phyloP scores from a whole-genome alignment of 2,113 vertebrate genomes.

The Notechis scutatus region DNA sequence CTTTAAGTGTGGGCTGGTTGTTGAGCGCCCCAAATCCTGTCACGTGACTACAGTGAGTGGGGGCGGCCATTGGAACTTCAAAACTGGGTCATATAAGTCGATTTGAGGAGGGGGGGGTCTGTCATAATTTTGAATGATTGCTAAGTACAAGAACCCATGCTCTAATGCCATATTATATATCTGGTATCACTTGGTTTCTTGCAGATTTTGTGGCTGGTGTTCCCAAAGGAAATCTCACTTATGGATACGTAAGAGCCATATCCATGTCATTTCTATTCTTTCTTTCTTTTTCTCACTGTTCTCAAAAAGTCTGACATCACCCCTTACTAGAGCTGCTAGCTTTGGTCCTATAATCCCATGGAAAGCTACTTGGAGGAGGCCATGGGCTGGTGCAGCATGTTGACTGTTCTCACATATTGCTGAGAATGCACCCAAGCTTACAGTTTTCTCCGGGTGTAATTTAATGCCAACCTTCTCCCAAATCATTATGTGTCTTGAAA shows the following conservation, averaged over 20 bases:
- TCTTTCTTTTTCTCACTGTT: background rate
- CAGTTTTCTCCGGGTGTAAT: background rate
- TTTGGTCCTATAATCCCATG: background rate
- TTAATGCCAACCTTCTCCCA: background rate
- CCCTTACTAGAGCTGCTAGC: background rate
- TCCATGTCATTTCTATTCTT: background rate
- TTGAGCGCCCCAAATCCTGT: background rate
- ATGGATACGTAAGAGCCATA: slow-evolving; percentile 80
- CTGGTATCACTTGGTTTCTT: slow-evolving; percentile 32
- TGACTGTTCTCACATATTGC: background rate
- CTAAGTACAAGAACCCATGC: background rate
- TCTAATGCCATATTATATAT: background rate
- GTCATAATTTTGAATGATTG: background rate
- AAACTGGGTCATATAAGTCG: background rate
- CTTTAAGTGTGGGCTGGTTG: background rate
- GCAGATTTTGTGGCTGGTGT: slow-evolving; percentile 87
- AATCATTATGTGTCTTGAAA: background rate
- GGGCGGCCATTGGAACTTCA: background rate
- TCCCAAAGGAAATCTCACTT: slow-evolving; percentile 82
- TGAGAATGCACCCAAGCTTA: background rate
- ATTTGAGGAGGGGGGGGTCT: background rate
- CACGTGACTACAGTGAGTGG: background rate
- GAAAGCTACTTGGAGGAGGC: background rate
- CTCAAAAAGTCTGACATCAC: background rate
- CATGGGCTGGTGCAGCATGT: background rate